Base-by-base conservation (phyloP, 2,888 invertebrate species). In the Eupeodes luniger region DNA sequence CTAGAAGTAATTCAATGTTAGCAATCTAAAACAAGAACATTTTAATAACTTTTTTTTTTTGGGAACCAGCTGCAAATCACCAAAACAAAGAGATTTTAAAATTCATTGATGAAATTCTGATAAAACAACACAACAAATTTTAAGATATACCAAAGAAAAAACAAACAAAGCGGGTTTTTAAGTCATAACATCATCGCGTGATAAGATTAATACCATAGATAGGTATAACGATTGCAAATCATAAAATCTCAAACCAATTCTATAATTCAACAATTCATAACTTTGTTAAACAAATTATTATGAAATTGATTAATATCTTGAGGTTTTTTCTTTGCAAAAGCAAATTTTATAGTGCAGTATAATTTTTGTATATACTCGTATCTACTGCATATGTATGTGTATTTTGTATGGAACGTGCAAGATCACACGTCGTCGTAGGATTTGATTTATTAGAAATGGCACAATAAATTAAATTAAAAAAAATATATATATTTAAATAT, bases 371-470 rank as follows among this genome's bases (percentile, higher is more conserved):
- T 19, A 27, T 14, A 44, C 14, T 10, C 19, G 14, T 14, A 51
- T 14, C 5, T 53, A 40, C 2, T 36, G 14, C 3, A 11, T 27
- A 27, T 11, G 10, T 4, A 57, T 4, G 11, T 1, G 36, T 40
- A 40, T 40, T 40, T 40, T 40, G 40, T 40, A 40, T 4, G 40
- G 40, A 36, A 53, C 69, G 40, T 47, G 34, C 47, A 72, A 72
- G 72, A 59, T 72, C 72, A 72, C 47, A 47, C 47, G 72, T 59
- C 27, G 57, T 59, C 12, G 27, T 27, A 27, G 27, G 14, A 7
- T 4, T 49, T 49, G 14, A 44, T 66, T 66, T 34, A 11, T 10
- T 62, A 6, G 11, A 44, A 62, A 0, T 40, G 2, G 14, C 11
- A 47, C 12, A 47, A 27, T 7, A 2, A 7, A 16, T 40, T 3